A percentile compares a stretch with the other conserved stretches of the same genome.
Conservation (phyloP, 2,888 invertebrate species). For the Meiosimyza platycephala region DNA sequence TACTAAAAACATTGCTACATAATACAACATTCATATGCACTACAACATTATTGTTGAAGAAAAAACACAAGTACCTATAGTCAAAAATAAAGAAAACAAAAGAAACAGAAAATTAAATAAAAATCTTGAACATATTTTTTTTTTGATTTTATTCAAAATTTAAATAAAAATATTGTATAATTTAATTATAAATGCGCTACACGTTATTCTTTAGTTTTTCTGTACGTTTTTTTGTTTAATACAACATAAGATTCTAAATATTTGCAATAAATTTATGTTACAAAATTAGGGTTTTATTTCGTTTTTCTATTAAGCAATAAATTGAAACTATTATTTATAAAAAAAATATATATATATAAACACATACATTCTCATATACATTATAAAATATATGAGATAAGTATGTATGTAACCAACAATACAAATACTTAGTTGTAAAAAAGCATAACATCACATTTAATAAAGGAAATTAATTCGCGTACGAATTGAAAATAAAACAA, state of each 20-base stretch:
- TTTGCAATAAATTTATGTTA: constrained; percentile 31
- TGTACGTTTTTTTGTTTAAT: not conserved
- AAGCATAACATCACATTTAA: constrained; percentile 29
- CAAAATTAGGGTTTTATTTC: constrained; percentile 32
- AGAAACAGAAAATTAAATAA: not conserved
- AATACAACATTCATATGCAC: too few species aligned
- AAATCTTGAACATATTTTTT: not conserved
- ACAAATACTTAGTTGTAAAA: constrained; percentile 21
- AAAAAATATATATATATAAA: constrained; percentile 26
- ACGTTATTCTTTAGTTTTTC: too few species aligned
- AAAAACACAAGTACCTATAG: too few species aligned
- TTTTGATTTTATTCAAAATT: constrained; percentile 32
- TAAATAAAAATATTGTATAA: constrained; percentile 25
- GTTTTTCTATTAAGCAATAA: constrained; percentile 42
- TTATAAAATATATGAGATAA: constrained; percentile 15
- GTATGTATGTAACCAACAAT: constrained; percentile 6
- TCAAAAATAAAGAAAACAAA: too few species aligned
- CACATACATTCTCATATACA: constrained; percentile 26
- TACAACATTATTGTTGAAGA: too few species aligned
- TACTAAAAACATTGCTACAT: too few species aligned
- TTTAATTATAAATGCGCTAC: constrained; percentile 35
- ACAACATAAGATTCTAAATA: not conserved
- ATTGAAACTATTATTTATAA: constrained; percentile 35
- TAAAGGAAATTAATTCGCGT: constrained; percentile 26
- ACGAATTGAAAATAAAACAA: constrained; percentile 28